Percentiles rank a stretch among this genome's conserved stretches.
phyloP scores from a whole-genome alignment of 2,888 invertebrate genomes.

The Trissolcus japonicus region DNA sequence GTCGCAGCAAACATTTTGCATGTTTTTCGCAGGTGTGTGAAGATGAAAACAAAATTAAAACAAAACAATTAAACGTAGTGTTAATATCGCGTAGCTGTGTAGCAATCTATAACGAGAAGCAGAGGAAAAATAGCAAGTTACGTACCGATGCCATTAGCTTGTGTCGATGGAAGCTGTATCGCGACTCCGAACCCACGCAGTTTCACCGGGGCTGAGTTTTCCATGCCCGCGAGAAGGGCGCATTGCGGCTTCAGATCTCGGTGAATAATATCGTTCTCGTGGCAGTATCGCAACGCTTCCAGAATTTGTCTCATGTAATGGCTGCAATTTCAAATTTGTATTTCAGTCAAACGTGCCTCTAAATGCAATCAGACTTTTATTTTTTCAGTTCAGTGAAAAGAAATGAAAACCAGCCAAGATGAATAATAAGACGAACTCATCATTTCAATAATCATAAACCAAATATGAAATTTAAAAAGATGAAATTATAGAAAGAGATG shows the following conservation, averaged over 20 bases:
- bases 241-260: slow-evolving; percentile 98
- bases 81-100: slow-evolving; percentile 39
- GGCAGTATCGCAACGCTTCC: slow-evolving; percentile 97
- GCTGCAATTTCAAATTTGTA: slow-evolving; percentile 78
- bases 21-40: slow-evolving; percentile 59
- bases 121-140: slow-evolving; percentile 51
- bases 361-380: no score
- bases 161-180: slow-evolving; percentile 90
- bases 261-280: slow-evolving; percentile 98
- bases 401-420: background rate
- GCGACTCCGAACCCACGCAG: slow-evolving; percentile 98
- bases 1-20: slow-evolving; percentile 62
- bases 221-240: slow-evolving; percentile 94
- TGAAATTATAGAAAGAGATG: no score
- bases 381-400: background rate
- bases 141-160: slow-evolving; percentile 82
- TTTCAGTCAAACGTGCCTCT: background rate
- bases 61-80: slow-evolving; percentile 49
- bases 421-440: background rate
- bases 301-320: slow-evolving; percentile 99
- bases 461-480: background rate
- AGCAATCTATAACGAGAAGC: background rate
- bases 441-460: background rate
- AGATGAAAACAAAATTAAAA: slow-evolving; percentile 25
- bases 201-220: slow-evolving; percentile 99